Evolutionary conservation across 2,888 invertebrate genomes (phyloP).

Genomic region (Aproaerema taeniolella): DNA sequence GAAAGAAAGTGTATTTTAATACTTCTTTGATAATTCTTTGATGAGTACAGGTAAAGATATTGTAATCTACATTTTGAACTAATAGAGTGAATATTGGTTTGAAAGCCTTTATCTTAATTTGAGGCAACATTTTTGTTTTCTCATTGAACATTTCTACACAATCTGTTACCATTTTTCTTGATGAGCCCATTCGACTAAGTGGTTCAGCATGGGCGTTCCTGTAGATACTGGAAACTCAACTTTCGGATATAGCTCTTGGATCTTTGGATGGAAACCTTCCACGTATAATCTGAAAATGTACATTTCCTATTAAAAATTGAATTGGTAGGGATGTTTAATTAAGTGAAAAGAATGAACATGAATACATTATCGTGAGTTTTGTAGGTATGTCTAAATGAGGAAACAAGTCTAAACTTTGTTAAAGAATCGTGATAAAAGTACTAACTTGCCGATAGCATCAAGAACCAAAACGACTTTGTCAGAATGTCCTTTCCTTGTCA

Average conservation of each 20-base stretch:
- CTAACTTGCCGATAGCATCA: slow-evolving; percentile 78
- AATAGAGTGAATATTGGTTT: no score
- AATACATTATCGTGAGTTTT: slow-evolving; percentile 78
- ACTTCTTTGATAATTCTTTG: no score
- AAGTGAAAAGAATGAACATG: slow-evolving; percentile 84
- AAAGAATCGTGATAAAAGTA: no score
- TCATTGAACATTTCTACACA: not conserved
- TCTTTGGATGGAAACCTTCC: slow-evolving; percentile 82
- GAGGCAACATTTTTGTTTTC: no score
- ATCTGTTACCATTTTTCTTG: not conserved
- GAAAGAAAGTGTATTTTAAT: no score
- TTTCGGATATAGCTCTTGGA: slow-evolving; percentile 83
- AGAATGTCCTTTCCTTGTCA: slow-evolving; percentile 81
- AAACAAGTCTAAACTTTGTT: slow-evolving; percentile 39
- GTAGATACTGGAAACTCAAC: slow-evolving; percentile 87
- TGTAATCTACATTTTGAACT: no score
- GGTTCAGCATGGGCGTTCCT: slow-evolving; percentile 88
- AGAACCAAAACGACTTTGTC: slow-evolving; percentile 77
- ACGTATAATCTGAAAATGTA: slow-evolving; percentile 83
- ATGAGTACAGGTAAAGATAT: no score
- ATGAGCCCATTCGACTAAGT: slow-evolving; percentile 84
- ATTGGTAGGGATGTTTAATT: slow-evolving; percentile 82
- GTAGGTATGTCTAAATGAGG: slow-evolving; percentile 45
- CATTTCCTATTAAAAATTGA: slow-evolving; percentile 53
- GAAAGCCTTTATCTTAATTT: no score